Evolutionary conservation across 2,888 invertebrate species (phyloP).

Genomic region (Napeogenes inachia): DNA sequence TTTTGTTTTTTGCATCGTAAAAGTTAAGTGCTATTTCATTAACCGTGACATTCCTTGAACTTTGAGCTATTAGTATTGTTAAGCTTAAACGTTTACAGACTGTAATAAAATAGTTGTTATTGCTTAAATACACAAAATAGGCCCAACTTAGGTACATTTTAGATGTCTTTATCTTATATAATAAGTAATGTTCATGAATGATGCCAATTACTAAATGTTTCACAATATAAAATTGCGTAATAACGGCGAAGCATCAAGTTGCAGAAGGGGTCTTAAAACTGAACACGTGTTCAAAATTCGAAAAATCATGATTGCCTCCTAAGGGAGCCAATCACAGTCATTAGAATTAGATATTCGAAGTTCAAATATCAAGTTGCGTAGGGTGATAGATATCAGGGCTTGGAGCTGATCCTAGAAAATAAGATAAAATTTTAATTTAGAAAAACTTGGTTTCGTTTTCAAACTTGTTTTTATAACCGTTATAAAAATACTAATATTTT

Average conservation of each 20-base stretch:
- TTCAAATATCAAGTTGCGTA: slow-evolving; percentile 68
- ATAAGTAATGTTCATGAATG: slow-evolving; percentile 30
- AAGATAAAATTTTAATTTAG: background rate
- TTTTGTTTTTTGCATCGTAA: slow-evolving; percentile 63
- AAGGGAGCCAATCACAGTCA: slow-evolving; percentile 73
- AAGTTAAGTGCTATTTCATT: slow-evolving; percentile 71
- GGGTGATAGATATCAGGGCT: slow-evolving; percentile 55
- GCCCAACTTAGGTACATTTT: background rate
- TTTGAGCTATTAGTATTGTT: slow-evolving; percentile 17
- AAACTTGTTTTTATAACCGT: background rate
- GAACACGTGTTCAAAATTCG: slow-evolving; percentile 73
- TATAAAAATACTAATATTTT: background rate
- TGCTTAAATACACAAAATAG: background rate
- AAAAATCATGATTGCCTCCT: slow-evolving; percentile 75
- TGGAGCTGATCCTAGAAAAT: slow-evolving; percentile 17
- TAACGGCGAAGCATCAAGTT: slow-evolving; percentile 56
- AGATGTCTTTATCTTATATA: slow-evolving; percentile 12
- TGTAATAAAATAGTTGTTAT: background rate
- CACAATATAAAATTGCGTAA: slow-evolving; percentile 34
- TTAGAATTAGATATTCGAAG: slow-evolving; percentile 74
- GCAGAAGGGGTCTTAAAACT: slow-evolving; percentile 62
- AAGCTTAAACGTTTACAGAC: slow-evolving; percentile 3
- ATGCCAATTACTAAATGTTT: slow-evolving; percentile 29
- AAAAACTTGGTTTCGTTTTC: background rate
- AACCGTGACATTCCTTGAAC: slow-evolving; percentile 47